phyloP scores from a whole-genome alignment of 2,888 invertebrate genomes.

The Dryomyza anilis region DNA sequence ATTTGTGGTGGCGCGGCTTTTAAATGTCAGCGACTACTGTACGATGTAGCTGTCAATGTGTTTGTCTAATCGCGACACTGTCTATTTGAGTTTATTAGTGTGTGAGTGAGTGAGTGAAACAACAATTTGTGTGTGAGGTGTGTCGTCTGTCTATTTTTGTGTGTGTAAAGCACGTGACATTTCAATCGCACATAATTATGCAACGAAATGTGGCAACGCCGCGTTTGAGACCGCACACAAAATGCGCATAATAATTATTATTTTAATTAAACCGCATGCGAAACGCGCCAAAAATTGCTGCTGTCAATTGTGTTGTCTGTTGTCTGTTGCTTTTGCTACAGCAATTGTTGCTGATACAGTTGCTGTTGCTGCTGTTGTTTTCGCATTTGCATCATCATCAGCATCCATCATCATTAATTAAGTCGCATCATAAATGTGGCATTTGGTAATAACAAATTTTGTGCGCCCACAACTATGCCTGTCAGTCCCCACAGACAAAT shows the following conservation, averaged over 20 bases:
- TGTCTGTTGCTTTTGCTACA: background rate
- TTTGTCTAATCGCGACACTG: constrained; percentile 5
- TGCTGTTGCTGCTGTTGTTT: background rate
- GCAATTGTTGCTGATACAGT: background rate
- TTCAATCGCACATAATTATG: background rate
- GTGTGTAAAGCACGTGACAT: background rate
- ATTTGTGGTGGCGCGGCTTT: background rate
- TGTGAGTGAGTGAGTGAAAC: background rate
- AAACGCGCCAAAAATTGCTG: background rate
- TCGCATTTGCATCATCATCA: no score
- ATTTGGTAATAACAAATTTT: no score
- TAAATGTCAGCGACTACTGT: constrained; percentile 11
- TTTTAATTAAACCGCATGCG: background rate
- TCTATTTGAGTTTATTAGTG: background rate
- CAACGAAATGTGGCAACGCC: background rate
- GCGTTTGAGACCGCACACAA: background rate
- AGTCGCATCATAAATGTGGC: no score
- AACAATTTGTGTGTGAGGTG: no score
- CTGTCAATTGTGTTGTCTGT: background rate
- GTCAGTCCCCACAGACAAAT: no score
- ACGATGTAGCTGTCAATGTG: constrained; percentile 13
- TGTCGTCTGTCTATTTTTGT: no score
- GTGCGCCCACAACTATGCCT: no score
- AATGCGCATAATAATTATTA: background rate
- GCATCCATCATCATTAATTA: background rate